Percentiles rank a stretch among this genome's conserved stretches.
These are phyloP conservation scores for Bryconaethiops microstoma DNA, from an alignment of 2,797 vertebrate genomes.

Conservation along the genomic window DNA sequence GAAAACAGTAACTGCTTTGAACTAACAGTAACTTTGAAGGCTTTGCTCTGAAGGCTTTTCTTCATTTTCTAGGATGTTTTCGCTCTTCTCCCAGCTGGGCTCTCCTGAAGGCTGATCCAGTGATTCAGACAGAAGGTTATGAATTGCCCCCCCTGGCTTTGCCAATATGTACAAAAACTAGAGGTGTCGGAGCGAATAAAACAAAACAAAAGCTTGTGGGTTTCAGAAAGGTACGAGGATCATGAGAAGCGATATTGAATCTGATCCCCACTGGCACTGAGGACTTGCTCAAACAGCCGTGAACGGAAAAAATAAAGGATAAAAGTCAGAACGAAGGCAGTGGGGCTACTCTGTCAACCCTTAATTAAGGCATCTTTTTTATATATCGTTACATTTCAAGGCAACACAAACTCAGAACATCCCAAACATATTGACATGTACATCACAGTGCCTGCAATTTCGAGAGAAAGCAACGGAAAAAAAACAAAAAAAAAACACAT, in stretches of 20 bases:
- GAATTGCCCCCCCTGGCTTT: background rate
- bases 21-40: background rate
- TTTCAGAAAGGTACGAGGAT: constrained; percentile 18
- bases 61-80: background rate
- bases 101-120: constrained; percentile 14
- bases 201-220: constrained; percentile 19
- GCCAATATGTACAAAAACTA: background rate
- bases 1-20: background rate
- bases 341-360: background rate
- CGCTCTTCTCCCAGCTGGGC: background rate
- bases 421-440: constrained; percentile 39
- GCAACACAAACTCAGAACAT: constrained; percentile 40
- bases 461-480: constrained; percentile 29
- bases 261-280: background rate
- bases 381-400: constrained; percentile 19
- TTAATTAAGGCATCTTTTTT: constrained; percentile 3
- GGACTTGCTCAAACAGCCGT: background rate
- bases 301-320: constrained; percentile 1
- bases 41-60: background rate
- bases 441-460: constrained; percentile 46
- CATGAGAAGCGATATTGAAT: constrained; percentile 9
- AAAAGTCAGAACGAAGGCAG: constrained; percentile 9
- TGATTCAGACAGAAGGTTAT: constrained; percentile 2
- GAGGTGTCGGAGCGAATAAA: constrained; percentile 24
- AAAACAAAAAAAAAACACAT: constrained; percentile 36